Conservation (phyloP, 2,797 vertebrate genomes). For the Ictinia mississippiensis region DNA sequence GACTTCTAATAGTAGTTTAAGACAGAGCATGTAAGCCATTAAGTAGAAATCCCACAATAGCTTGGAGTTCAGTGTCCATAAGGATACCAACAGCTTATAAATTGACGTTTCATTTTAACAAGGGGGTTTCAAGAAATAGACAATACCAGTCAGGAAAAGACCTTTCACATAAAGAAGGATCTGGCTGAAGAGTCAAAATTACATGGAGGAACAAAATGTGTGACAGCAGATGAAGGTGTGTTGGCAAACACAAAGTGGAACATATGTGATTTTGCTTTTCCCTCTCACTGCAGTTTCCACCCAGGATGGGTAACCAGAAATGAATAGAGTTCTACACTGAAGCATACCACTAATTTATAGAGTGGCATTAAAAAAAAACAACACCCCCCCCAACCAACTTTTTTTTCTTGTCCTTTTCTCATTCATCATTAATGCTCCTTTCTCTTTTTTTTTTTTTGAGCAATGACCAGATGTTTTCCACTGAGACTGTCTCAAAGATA, state of each 20-base stretch:
- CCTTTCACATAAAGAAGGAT: neutral
- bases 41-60: neutral
- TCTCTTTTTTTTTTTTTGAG: neutral
- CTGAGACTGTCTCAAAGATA: neutral
- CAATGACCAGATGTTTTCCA: slow-evolving; percentile 28
- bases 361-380: neutral
- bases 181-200: neutral
- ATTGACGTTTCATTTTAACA: neutral
- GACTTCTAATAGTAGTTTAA: neutral
- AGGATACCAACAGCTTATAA: neutral
- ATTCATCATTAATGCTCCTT: neutral
- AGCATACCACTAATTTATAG: neutral
- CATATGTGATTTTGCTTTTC: neutral
- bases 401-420: neutral
- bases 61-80: neutral
- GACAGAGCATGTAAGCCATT: neutral
- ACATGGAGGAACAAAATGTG: neutral
- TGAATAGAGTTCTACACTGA: neutral
- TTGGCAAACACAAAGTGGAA: neutral
- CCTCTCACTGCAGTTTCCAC: neutral
- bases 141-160: neutral
- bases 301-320: neutral
- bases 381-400: too few species aligned
- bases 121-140: neutral
- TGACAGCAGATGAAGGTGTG: neutral